These are phyloP conservation scores for Drosophila austrosaltans DNA, from an alignment of 2,888 invertebrate species.

Conservation along the genomic window DNA sequence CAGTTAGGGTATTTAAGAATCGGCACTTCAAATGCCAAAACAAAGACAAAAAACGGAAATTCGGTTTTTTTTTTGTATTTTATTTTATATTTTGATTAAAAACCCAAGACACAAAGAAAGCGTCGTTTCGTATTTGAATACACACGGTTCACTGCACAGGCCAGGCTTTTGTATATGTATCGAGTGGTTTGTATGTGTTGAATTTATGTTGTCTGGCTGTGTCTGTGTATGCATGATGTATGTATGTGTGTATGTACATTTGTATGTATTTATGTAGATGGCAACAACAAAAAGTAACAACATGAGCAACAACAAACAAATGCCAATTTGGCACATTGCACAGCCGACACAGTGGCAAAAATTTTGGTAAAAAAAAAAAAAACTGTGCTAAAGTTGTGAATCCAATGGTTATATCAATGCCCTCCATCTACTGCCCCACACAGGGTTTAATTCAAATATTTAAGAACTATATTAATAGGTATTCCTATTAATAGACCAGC, in stretches of 20 bases:
- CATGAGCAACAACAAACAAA: constrained; percentile 21
- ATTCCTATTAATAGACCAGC: not conserved
- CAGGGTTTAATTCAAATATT: not conserved
- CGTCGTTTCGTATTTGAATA: constrained; percentile 67
- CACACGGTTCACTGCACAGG: constrained; percentile 63
- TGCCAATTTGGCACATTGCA: constrained; percentile 49
- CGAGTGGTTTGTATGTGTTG: not conserved
- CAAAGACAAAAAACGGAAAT: not conserved
- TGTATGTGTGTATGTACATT: not conserved
- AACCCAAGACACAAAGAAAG: constrained; percentile 67
- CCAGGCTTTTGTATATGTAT: constrained; percentile 2
- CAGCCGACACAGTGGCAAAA: constrained; percentile 35
- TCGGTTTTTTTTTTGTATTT: not conserved
- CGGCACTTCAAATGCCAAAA: not conserved
- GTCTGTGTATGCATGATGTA: not conserved
- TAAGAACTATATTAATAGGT: not conserved
- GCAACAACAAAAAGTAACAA: constrained; percentile 31
- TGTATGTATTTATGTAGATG: constrained; percentile 15
- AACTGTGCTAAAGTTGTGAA: not conserved
- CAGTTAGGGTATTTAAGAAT: not conserved
- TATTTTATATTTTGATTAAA: constrained; percentile 51
- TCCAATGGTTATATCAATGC: not conserved
- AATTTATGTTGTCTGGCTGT: constrained; percentile 1
- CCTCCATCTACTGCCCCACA: not conserved
- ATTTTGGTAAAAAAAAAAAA: constrained; percentile 5